phyloP scores from a whole-genome alignment of 2,797 vertebrate species.

The Cryptoblepharus egeriae region DNA sequence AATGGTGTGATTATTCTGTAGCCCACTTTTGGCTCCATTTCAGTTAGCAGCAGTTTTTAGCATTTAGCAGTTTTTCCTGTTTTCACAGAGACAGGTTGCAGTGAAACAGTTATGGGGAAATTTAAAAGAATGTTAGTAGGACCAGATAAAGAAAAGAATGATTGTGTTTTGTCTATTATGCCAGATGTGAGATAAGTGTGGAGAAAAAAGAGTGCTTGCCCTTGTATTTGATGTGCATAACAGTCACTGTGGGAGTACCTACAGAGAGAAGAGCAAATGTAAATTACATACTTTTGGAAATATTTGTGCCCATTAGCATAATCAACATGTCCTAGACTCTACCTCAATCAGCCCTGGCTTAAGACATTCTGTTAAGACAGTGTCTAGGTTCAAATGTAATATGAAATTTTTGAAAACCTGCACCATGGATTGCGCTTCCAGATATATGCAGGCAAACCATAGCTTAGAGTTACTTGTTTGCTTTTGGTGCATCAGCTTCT shows the following conservation, averaged over 20 bases:
- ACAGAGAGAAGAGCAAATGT: neutral
- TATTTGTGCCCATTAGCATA: neutral
- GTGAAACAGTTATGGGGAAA: neutral
- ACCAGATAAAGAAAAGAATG: neutral
- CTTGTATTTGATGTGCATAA: neutral
- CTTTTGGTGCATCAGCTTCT: no score
- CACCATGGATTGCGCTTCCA: no score
- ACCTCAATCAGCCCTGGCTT: no score
- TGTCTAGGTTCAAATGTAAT: no score
- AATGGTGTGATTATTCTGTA: neutral
- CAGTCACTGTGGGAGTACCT: neutral
- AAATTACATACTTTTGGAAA: neutral
- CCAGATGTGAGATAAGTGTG: neutral
- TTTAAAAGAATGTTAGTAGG: neutral
- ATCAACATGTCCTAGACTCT: no score
- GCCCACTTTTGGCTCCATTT: neutral
- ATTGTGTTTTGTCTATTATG: neutral
- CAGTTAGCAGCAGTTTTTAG: neutral
- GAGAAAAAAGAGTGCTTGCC: no score
- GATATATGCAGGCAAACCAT: no score
- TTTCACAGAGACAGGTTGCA: neutral
- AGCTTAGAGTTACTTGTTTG: no score
- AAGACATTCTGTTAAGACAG: no score
- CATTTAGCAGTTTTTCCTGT: neutral
- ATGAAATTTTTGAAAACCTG: no score